Conservation (phyloP, 2,888 invertebrate species). For the Gortyna flavago region DNA sequence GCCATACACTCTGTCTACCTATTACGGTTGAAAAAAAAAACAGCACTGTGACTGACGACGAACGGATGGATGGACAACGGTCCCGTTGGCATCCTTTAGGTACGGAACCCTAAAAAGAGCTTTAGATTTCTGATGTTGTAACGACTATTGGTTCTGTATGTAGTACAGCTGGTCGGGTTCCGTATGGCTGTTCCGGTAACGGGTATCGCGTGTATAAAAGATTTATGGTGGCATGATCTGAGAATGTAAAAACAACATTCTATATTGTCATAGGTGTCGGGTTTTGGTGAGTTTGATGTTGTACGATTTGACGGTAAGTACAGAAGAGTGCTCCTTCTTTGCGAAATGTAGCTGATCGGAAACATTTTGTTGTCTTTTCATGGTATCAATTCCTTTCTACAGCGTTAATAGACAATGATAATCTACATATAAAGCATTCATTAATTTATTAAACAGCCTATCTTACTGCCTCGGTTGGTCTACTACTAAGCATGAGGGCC, state of each 20-base stretch:
- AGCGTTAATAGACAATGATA: background rate
- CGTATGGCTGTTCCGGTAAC: constrained; percentile 25
- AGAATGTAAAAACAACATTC: constrained; percentile 4
- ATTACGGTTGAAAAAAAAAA: background rate
- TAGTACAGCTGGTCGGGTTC: constrained; percentile 21
- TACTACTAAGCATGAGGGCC: no score
- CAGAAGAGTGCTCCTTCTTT: background rate
- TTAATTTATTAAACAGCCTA: background rate
- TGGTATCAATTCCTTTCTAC: background rate
- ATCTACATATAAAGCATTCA: background rate
- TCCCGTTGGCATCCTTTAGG: background rate
- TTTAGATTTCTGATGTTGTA: constrained; percentile 39
- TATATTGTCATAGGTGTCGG: background rate
- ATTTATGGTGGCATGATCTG: constrained; percentile 25
- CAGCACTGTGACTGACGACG: background rate
- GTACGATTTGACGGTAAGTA: background rate
- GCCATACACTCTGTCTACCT: background rate
- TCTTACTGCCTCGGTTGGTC: no score
- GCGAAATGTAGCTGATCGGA: background rate
- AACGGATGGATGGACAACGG: background rate
- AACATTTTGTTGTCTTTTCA: background rate
- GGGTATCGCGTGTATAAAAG: constrained; percentile 34
- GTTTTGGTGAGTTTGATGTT: background rate
- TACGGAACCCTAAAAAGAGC: constrained; percentile 21
- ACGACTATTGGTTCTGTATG: constrained; percentile 25